Percentiles rank a stretch among this genome's conserved stretches.
Evolutionary conservation across 2,797 vertebrate genomes (phyloP).

Genomic region (Carapus acus): DNA sequence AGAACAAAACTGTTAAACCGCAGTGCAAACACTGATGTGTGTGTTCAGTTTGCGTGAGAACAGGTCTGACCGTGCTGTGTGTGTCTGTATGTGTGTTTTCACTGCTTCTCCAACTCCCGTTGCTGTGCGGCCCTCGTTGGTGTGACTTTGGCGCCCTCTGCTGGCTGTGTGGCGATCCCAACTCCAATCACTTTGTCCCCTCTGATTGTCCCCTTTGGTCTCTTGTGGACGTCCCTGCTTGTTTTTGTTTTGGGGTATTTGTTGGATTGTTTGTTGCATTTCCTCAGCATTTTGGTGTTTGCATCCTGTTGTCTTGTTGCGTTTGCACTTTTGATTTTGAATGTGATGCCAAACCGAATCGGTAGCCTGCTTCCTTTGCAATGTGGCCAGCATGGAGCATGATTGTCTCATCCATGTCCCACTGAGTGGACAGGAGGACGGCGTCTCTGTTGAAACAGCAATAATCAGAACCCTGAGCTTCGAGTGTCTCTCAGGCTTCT

Average conservation of each 20-base stretch:
- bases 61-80: conserved; percentile 59
- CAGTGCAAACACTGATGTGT: not conserved
- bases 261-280: too few species aligned
- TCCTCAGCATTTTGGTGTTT: conserved; percentile 5
- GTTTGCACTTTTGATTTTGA: conserved; percentile 20
- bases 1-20: not conserved
- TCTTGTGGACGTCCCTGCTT: not conserved
- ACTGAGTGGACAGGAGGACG: conserved; percentile 1
- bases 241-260: too few species aligned
- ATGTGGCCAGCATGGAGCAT: conserved; percentile 28
- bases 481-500: conserved; percentile 30
- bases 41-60: not conserved
- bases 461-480: conserved; percentile 24
- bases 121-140: conserved; percentile 24
- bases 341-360: conserved; percentile 10
- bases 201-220: conserved; percentile 48
- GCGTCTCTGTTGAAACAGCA: conserved; percentile 15
- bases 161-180: conserved; percentile 40
- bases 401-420: conserved; percentile 25
- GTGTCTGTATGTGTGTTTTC: conserved; percentile 22
- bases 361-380: conserved; percentile 31
- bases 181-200: conserved; percentile 46
- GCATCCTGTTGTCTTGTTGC: conserved; percentile 14
- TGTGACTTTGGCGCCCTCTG: conserved; percentile 62
- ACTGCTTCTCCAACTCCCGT: conserved; percentile 18